These are phyloP conservation scores for Hydrozoanthus gracilis DNA, from an alignment of 92 coral and sea anemone species.

Conservation along the genomic window DNA sequence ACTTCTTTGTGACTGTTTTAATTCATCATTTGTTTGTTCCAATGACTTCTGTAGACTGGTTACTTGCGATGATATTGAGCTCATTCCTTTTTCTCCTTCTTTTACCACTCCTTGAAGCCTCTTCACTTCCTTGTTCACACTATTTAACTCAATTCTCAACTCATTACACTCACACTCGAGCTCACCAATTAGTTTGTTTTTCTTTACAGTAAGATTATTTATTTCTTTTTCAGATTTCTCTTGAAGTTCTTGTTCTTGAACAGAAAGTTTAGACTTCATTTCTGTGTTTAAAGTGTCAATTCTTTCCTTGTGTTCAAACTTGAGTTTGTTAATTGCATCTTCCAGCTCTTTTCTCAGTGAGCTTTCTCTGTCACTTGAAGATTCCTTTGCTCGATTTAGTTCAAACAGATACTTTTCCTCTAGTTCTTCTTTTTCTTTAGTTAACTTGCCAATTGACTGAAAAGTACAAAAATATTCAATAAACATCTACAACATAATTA, in stretches of 20 bases:
- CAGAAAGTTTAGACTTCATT: constrained; percentile 56
- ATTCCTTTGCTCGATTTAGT: constrained; percentile 71
- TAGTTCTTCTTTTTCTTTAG: constrained; percentile 81
- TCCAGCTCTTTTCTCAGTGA: constrained; percentile 74
- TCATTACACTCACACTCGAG: constrained; percentile 77
- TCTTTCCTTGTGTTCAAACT: constrained; percentile 59
- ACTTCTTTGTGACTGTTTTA: constrained; percentile 72
- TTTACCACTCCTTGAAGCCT: constrained; percentile 73
- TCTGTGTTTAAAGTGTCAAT: constrained; percentile 66
- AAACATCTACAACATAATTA: not conserved
- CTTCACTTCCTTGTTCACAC: constrained; percentile 68
- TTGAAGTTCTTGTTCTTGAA: constrained; percentile 60
- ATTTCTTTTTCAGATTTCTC: constrained; percentile 70
- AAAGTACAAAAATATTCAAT: not conserved
- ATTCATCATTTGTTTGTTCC: constrained; percentile 58
- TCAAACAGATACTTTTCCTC: constrained; percentile 83
- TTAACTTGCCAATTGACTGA: constrained; percentile 75
- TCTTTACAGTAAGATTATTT: constrained; percentile 66
- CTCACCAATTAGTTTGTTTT: constrained; percentile 64
- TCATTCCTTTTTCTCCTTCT: constrained; percentile 93
- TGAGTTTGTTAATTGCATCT: constrained; percentile 59
- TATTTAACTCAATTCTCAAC: constrained; percentile 69
- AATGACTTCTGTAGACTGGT: constrained; percentile 73
- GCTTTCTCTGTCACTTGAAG: constrained; percentile 77
- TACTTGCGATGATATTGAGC: constrained; percentile 90